Percentiles rank a stretch among this genome's conserved stretches.
Conservation (phyloP, 2,888 invertebrate species). For the Apoda limacodes region DNA sequence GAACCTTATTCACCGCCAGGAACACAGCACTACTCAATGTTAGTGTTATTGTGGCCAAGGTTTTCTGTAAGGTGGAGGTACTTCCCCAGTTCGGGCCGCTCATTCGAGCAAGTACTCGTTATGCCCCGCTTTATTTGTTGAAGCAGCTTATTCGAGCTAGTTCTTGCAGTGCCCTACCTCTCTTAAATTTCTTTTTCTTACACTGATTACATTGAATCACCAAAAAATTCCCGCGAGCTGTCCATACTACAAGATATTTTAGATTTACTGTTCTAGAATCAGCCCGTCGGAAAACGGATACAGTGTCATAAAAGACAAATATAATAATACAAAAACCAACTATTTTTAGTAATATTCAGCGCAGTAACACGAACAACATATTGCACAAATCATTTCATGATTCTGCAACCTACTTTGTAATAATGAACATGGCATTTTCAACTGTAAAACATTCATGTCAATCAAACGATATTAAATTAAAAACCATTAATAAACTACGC, state of each 20-base stretch:
- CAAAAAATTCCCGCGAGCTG: too few relatives aligned
- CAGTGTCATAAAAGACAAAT: neutral
- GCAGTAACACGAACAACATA: constrained; percentile 1
- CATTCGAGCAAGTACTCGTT: too few relatives aligned
- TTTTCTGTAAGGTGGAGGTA: too few relatives aligned
- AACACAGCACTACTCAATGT: too few relatives aligned
- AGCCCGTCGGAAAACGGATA: neutral
- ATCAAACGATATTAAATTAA: neutral
- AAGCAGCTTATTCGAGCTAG: too few relatives aligned
- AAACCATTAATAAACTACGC: neutral
- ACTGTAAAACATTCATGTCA: constrained; percentile 2
- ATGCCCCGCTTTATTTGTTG: too few relatives aligned
- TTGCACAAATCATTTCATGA: neutral
- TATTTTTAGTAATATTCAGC: constrained; percentile 2
- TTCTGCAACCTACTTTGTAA: neutral
- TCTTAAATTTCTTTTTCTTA: too few relatives aligned
- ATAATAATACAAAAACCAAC: constrained; percentile 3
- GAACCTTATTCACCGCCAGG: too few relatives aligned
- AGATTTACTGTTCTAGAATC: neutral
- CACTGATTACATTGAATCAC: too few relatives aligned
- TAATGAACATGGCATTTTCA: constrained; percentile 3
- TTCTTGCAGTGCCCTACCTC: too few relatives aligned
- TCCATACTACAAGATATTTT: neutral
- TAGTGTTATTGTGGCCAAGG: too few relatives aligned
- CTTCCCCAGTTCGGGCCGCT: too few relatives aligned